Conservation (phyloP, 1,140 invertebrate genomes). For the Triops longicaudatus region DNA sequence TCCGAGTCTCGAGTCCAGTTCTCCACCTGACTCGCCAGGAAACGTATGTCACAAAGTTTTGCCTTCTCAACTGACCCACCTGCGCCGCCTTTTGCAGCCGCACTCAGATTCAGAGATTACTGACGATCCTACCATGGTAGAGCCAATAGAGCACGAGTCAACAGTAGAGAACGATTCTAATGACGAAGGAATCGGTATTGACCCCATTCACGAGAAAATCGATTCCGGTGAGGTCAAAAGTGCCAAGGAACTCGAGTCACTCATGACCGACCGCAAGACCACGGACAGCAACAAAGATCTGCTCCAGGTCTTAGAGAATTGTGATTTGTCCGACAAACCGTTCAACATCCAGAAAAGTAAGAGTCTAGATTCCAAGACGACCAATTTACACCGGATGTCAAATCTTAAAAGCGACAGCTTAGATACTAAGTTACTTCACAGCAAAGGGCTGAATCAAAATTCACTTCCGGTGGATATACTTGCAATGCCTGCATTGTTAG, state of each 20-base stretch:
- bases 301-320: slow-evolving; percentile 24
- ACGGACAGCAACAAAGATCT: slow-evolving; percentile 28
- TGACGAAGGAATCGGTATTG: slow-evolving; percentile 58
- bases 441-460: neutral
- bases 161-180: slow-evolving; percentile 52
- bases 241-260: slow-evolving; percentile 55
- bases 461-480: neutral
- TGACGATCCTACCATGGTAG: slow-evolving; percentile 42
- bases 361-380: slow-evolving; percentile 28
- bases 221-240: slow-evolving; percentile 52
- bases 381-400: slow-evolving; percentile 13
- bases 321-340: neutral
- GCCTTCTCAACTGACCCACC: slow-evolving; percentile 36
- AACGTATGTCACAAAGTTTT: slow-evolving; percentile 26
- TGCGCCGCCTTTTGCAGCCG: slow-evolving; percentile 37
- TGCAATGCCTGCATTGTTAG: neutral
- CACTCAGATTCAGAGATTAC: slow-evolving; percentile 58
- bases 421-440: slow-evolving; percentile 34
- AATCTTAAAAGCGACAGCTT: slow-evolving; percentile 35
- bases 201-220: slow-evolving; percentile 41
- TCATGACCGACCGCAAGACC: slow-evolving; percentile 42
- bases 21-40: slow-evolving; percentile 33
- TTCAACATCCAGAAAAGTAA: slow-evolving; percentile 24
- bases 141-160: slow-evolving; percentile 26
- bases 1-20: slow-evolving; percentile 28